These are phyloP conservation scores for Athetis lepigone DNA, from an alignment of 2,888 invertebrate genomes.

Conservation along the genomic window DNA sequence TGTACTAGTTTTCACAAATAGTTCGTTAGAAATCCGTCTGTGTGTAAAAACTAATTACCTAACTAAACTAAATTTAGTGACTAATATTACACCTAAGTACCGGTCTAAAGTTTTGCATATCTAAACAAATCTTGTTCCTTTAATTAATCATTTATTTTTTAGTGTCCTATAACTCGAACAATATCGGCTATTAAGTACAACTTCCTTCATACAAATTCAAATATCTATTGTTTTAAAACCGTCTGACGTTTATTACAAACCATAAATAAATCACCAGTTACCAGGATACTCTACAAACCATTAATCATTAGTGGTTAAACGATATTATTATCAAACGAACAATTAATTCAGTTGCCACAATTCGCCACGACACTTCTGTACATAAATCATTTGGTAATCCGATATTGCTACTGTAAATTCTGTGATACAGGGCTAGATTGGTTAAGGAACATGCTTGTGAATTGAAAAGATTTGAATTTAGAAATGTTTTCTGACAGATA, in stretches of 20 bases:
- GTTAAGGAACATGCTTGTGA: slow-evolving; percentile 19
- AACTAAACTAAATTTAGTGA: neutral
- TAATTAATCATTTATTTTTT: neutral
- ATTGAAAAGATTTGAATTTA: neutral
- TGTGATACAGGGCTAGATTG: slow-evolving; percentile 57
- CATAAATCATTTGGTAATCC: slow-evolving; percentile 79
- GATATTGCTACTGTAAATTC: slow-evolving; percentile 73
- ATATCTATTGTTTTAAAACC: slow-evolving; percentile 32
- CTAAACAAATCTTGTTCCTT: neutral
- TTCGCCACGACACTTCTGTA: slow-evolving; percentile 72
- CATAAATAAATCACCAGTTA: slow-evolving; percentile 48
- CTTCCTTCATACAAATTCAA: neutral
- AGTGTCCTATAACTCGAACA: neutral
- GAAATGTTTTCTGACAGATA: slow-evolving; percentile 1
- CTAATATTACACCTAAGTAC: neutral
- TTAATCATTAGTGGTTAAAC: slow-evolving; percentile 71
- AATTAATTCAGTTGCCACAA: slow-evolving; percentile 76
- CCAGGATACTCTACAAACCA: slow-evolving; percentile 62
- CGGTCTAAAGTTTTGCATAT: neutral
- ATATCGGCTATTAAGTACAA: neutral
- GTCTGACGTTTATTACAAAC: slow-evolving; percentile 22
- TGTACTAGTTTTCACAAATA: neutral
- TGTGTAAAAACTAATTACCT: neutral
- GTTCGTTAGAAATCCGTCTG: neutral
- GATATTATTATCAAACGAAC: slow-evolving; percentile 74